Evolutionary conservation across 2,888 invertebrate genomes (phyloP), one percentile per base, ranked within the genome.

Genomic region (Parapristionchus giblindavisi): DNA sequence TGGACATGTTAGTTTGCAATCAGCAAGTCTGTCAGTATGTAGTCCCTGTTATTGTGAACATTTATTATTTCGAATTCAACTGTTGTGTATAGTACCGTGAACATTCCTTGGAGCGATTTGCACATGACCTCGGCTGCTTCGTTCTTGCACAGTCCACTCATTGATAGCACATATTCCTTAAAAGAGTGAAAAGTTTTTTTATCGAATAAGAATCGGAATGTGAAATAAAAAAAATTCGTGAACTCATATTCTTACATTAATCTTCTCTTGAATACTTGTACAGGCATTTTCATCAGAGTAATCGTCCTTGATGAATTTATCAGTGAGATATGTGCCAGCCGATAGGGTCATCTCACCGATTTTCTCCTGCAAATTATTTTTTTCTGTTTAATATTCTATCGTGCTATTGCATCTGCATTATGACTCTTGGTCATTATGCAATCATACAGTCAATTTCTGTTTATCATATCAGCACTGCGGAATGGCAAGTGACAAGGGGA

Each of bases 331-430:
- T 8, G 87, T 87, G 61, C 86, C 87, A 38, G 87, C 87, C 2
- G 85, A 84, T 2, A 87, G 78, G 1, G 87, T 87, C 87, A 87
- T 87, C 74, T 87, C 85, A 8, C 87, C 87, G 29, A 87, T 86
- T 68, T 84, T 82, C 65, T 87, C 86, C 77, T 82, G 78, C 1
- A 82, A 78, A 29, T 56, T 43, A 24, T 5, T 40, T 38, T 29
- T 56, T 56, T 56, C 17, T 43, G 43, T 60, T 60, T 60, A 27
- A 8, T 60, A 32, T 4, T 34, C 6, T 60, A 60, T n/a, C 6
- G 24, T 32, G 6, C n/a, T n/a, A n/a, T n/a, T n/a, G n/a, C n/a
- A n/a, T n/a, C n/a, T n/a, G n/a, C n/a, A n/a, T n/a, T n/a, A n/a
- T n/a, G n/a, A n/a, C n/a, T n/a, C n/a, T n/a, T n/a, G n/a, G n/a